Conservation (phyloP, 2,888 invertebrate genomes). For the Drosophila mimica region DNA sequence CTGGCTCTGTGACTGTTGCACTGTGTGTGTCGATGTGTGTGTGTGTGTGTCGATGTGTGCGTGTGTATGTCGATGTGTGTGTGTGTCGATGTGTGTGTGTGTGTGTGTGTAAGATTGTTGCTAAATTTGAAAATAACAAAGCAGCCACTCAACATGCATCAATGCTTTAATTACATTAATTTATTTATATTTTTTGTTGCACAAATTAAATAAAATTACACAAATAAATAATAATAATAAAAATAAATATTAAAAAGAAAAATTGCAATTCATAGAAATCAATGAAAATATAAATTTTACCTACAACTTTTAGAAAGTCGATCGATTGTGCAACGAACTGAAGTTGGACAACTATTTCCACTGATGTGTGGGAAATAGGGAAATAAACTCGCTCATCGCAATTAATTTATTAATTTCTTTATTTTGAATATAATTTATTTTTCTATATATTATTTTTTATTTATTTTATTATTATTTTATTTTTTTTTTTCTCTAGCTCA, state of each 20-base stretch:
- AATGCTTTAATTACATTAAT: slow-evolving; percentile 21
- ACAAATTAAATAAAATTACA: background rate
- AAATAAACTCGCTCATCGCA: background rate
- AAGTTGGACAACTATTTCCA: background rate
- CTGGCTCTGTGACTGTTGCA: slow-evolving; percentile 22
- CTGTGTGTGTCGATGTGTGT: background rate
- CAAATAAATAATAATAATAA: background rate
- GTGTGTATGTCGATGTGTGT: background rate
- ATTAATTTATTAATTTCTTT: background rate
- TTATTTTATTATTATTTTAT: no score
- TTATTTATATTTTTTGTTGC: background rate
- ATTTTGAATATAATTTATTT: background rate
- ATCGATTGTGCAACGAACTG: background rate
- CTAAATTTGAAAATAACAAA: slow-evolving; percentile 26
- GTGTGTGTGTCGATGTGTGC: background rate
- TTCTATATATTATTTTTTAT: background rate
- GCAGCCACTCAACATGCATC: slow-evolving; percentile 30
- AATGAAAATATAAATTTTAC: background rate
- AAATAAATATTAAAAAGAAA: no score
- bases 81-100: slow-evolving; percentile 5
- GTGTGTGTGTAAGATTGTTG: slow-evolving; percentile 13
- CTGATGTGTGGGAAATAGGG: background rate
- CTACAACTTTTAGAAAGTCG: background rate
- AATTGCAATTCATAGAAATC: no score
- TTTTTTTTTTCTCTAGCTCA: no score